phyloP scores from a whole-genome alignment of 2,888 invertebrate genomes.

The Troglohyphantes excavatus region DNA sequence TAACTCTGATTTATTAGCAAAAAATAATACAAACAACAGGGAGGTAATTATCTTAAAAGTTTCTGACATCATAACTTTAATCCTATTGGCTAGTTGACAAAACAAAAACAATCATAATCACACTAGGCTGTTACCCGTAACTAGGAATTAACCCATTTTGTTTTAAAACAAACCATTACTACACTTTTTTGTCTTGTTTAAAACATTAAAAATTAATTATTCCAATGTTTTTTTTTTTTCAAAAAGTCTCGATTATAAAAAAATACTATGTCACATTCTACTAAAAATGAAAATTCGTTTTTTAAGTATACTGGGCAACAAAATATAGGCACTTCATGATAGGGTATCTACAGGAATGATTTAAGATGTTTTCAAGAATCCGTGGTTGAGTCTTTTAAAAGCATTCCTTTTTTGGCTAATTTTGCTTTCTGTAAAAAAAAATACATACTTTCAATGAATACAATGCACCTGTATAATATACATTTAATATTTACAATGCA shows the following conservation, averaged over 20 bases:
- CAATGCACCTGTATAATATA: no score
- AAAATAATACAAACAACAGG: no score
- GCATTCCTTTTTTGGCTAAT: constrained; percentile 78
- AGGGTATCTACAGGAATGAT: constrained; percentile 61
- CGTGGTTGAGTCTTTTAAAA: constrained; percentile 61
- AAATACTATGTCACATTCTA: constrained; percentile 51
- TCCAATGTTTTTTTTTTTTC: constrained; percentile 14
- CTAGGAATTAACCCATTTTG: no score
- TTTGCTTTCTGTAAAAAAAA: constrained; percentile 74
- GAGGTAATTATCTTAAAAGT: no score
- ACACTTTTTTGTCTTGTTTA: no score
- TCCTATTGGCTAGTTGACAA: no score
- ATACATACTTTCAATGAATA: not conserved
- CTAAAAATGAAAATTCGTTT: constrained; percentile 39
- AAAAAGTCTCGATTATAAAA: constrained; percentile 15
- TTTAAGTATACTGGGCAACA: constrained; percentile 40
- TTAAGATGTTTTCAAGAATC: constrained; percentile 62
- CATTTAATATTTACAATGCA: no score
- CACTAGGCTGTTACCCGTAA: no score
- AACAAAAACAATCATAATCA: no score
- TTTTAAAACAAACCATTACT: no score
- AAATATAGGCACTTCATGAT: constrained; percentile 72
- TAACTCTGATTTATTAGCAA: no score
- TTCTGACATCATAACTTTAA: no score
- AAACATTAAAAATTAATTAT: constrained; percentile 18